phyloP scores from a whole-genome alignment of 2,797 vertebrate genomes.

The Aselliscus stoliczkanus region DNA sequence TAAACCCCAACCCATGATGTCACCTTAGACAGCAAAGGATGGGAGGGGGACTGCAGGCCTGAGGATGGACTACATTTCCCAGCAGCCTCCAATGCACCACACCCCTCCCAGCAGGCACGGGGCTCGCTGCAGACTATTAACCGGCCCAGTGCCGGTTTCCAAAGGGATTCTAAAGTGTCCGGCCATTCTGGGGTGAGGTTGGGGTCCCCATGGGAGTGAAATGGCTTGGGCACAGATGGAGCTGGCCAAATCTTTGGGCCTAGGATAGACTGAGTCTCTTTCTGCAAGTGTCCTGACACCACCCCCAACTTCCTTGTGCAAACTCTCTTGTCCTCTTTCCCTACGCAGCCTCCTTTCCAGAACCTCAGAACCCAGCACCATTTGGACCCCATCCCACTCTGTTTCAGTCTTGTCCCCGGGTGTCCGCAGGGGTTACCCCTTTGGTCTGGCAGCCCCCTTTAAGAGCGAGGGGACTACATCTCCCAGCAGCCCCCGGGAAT shows the following conservation, averaged over 20 bases:
- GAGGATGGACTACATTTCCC: constrained; percentile 69
- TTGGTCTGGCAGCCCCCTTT: constrained; percentile 7
- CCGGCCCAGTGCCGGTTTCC: constrained; percentile 3
- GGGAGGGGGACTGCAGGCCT: constrained; percentile 70
- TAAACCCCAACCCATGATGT: constrained; percentile 74
- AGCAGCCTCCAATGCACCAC: constrained; percentile 37
- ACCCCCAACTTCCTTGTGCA: background rate
- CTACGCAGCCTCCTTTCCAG: background rate
- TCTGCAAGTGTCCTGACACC: background rate
- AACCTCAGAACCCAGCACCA: background rate
- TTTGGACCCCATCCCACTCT: background rate
- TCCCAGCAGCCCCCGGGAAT: constrained; percentile 43
- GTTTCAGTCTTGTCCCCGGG: background rate
- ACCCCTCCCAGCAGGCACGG: constrained; percentile 50
- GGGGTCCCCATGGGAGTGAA: background rate
- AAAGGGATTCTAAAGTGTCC: background rate
- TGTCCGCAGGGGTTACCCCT: background rate
- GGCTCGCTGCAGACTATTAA: constrained; percentile 37
- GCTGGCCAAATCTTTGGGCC: background rate
- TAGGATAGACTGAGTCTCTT: background rate
- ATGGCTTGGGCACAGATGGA: background rate
- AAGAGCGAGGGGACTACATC: constrained; percentile 56
- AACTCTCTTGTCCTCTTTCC: background rate
- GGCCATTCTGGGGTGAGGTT: background rate
- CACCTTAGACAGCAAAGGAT: constrained; percentile 40